These are phyloP conservation scores for Nothocercus julius DNA, from an alignment of 2,113 vertebrate genomes.

Conservation along the genomic window DNA sequence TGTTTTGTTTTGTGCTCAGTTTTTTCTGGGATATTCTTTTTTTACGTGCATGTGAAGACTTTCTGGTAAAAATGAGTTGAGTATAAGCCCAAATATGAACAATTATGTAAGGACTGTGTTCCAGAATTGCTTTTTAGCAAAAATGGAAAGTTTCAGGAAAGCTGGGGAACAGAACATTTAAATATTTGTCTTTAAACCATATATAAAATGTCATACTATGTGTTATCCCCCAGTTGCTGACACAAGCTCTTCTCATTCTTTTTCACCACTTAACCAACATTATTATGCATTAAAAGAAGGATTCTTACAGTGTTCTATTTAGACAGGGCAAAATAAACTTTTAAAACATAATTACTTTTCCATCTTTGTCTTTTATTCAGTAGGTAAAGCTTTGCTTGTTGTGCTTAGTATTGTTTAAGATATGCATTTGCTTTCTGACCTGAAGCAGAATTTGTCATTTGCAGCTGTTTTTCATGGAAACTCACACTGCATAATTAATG, in stretches of 20 bases:
- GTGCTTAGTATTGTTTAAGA: not conserved
- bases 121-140: not conserved
- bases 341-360: not conserved
- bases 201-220: not conserved
- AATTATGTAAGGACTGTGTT: not conserved
- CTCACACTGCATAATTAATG: constrained; percentile 42
- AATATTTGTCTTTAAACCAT: not conserved
- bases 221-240: not conserved
- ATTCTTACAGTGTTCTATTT: not conserved
- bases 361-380: not conserved
- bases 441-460: constrained; percentile 41
- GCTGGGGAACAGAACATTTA: not conserved
- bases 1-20: not conserved
- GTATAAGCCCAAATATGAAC: not conserved
- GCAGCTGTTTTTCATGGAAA: constrained; percentile 7
- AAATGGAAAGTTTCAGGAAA: not conserved
- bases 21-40: not conserved
- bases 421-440: constrained; percentile 38
- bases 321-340: not conserved
- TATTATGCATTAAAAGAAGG: not conserved
- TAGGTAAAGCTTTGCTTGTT: not conserved
- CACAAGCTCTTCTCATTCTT: not conserved
- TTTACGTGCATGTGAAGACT: not conserved
- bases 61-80: not conserved
- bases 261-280: not conserved